A percentile compares a stretch with the other conserved stretches of the same genome.
Evolutionary conservation across 2,888 invertebrate genomes (phyloP).

Genomic region (Lacanobia wlatinum): DNA sequence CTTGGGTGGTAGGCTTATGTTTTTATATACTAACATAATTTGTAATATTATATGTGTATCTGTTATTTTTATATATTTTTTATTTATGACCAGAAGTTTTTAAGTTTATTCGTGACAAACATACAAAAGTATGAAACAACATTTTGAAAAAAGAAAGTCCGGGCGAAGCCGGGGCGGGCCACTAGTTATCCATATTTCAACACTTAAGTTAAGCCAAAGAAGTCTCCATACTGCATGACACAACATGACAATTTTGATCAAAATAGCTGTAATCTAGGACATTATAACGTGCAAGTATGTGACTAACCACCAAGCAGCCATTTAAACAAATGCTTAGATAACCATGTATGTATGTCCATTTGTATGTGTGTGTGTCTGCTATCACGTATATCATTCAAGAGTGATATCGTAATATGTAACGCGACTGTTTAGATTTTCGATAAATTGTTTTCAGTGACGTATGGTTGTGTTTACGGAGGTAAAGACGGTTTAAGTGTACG

Average conservation of each 20-base stretch:
- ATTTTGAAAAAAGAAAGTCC: too few relatives aligned
- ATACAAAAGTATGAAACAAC: too few relatives aligned
- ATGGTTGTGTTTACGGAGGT: neutral
- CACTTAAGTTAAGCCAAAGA: neutral
- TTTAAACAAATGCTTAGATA: constrained; percentile 62
- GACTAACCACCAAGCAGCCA: constrained; percentile 49
- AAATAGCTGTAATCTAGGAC: constrained; percentile 44
- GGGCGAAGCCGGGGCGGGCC: too few relatives aligned
- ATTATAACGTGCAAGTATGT: constrained; percentile 29
- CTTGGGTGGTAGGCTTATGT: too few relatives aligned
- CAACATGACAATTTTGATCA: constrained; percentile 47
- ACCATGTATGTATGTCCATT: constrained; percentile 34
- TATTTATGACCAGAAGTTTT: too few relatives aligned
- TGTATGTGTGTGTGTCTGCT: constrained; percentile 55
- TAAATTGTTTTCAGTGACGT: constrained; percentile 47
- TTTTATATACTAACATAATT: too few relatives aligned
- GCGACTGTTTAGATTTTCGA: constrained; percentile 68
- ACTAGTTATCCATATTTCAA: too few relatives aligned
- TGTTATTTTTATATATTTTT: too few relatives aligned
- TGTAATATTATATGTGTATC: too few relatives aligned
- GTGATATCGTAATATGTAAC: constrained; percentile 66
- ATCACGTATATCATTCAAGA: constrained; percentile 66
- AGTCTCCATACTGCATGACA: neutral
- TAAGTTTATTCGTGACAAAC: too few relatives aligned
- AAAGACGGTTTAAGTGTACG: too few relatives aligned